Evolutionary conservation across 2,113 vertebrate genomes (phyloP).

Genomic region (Bufo gargarizans): DNA sequence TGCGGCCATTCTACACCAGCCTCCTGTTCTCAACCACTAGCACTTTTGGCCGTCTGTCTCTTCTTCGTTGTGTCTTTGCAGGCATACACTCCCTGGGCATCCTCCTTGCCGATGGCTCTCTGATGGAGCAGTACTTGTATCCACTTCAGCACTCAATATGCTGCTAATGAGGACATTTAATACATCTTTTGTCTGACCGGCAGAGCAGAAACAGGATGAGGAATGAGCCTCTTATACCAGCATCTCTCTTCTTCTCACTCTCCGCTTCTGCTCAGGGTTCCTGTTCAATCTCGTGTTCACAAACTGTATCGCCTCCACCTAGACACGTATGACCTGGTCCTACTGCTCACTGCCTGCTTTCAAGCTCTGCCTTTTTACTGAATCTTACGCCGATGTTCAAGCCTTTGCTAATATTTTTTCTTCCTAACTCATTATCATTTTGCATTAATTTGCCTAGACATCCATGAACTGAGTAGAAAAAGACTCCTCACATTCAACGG

Average conservation of each 20-base stretch:
- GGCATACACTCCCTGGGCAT: constrained; percentile 19
- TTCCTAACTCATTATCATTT: neutral
- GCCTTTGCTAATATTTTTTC: neutral
- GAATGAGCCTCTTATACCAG: constrained; percentile 55
- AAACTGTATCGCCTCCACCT: constrained; percentile 41
- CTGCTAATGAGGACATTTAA: constrained; percentile 60
- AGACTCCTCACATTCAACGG: neutral
- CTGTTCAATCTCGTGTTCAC: constrained; percentile 29
- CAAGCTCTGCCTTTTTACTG: neutral
- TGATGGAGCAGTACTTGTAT: constrained; percentile 59
- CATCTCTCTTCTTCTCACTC: constrained; percentile 20
- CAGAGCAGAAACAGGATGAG: constrained; percentile 59
- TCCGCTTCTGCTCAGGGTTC: constrained; percentile 35
- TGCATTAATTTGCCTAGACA: neutral
- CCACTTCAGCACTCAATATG: constrained; percentile 60
- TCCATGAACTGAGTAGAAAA: neutral
- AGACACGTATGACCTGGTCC: constrained; percentile 21
- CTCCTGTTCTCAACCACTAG: neutral
- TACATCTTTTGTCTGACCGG: constrained; percentile 57
- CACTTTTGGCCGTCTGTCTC: neutral
- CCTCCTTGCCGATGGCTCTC: constrained; percentile 39
- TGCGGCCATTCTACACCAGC: neutral
- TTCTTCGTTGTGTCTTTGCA: constrained; percentile 23
- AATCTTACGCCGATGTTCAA: neutral
- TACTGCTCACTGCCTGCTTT: constrained; percentile 19